Conservation (phyloP, 2,888 invertebrate species). For the Pammene aurita region DNA sequence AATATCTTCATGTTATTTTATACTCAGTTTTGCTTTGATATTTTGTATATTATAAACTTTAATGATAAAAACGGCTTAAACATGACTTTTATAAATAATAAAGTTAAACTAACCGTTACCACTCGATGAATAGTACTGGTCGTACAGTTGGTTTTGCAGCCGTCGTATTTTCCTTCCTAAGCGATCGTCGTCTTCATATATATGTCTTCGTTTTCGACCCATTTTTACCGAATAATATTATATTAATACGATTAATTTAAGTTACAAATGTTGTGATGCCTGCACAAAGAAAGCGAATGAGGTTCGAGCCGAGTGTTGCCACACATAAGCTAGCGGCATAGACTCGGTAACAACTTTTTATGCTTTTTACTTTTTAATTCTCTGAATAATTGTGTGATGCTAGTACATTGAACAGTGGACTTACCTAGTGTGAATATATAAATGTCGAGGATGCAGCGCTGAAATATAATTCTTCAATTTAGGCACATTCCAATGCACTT, state of each 20-base stretch:
- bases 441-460: conserved; percentile 5
- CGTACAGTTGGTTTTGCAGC: neutral
- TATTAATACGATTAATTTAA: neutral
- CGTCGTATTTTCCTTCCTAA: neutral
- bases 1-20: no score
- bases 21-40: no score
- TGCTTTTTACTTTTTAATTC: neutral
- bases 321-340: neutral
- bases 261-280: neutral
- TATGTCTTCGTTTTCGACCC: neutral
- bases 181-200: neutral
- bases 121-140: neutral
- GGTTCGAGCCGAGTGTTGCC: neutral
- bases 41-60: no score
- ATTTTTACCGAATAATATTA: neutral
- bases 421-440: conserved; percentile 4
- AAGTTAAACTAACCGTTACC: neutral
- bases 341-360: neutral
- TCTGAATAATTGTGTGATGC: conserved; percentile 1
- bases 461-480: conserved; percentile 1
- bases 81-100: neutral
- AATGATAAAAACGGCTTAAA: no score
- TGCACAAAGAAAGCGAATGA: neutral
- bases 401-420: conserved; percentile 2
- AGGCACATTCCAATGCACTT: no score